Percentiles rank a stretch among this genome's conserved stretches.
Evolutionary conservation across 2,113 vertebrate species (phyloP).

Genomic region (Microcebus ravelobensis): DNA sequence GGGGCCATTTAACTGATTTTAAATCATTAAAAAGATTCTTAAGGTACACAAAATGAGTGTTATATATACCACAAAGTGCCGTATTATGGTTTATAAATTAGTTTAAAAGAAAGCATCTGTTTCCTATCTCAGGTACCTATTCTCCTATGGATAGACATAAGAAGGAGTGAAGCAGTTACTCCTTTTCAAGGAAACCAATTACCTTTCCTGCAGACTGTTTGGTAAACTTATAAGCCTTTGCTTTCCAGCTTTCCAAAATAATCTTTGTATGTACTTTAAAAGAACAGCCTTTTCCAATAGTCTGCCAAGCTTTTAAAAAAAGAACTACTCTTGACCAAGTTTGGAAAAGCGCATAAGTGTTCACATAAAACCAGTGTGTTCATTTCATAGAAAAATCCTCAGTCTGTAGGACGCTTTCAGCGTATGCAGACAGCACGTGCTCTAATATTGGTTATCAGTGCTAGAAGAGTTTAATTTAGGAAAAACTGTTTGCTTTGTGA

Average conservation of each 20-base stretch:
- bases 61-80: constrained; percentile 15
- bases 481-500: constrained; percentile 12
- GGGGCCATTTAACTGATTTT: constrained; percentile 44
- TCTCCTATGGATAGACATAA: not conserved
- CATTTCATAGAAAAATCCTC: constrained; percentile 46
- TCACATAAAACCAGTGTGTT: constrained; percentile 49
- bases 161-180: not conserved
- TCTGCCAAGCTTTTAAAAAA: constrained; percentile 68
- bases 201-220: constrained; percentile 32
- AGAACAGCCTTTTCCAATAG: constrained; percentile 59
- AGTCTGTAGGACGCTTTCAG: not conserved
- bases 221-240: constrained; percentile 28
- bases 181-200: constrained; percentile 26
- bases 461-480: not conserved
- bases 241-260: constrained; percentile 68
- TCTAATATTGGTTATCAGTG: constrained; percentile 2
- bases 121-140: not conserved
- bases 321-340: constrained; percentile 67
- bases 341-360: constrained; percentile 53
- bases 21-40: not conserved
- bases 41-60: not conserved
- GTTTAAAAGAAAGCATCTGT: not conserved
- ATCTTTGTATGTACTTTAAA: constrained; percentile 61
- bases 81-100: constrained; percentile 12
- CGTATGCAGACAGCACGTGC: not conserved